Conservation (phyloP, 2,797 vertebrate genomes). For the Momotus momota region DNA sequence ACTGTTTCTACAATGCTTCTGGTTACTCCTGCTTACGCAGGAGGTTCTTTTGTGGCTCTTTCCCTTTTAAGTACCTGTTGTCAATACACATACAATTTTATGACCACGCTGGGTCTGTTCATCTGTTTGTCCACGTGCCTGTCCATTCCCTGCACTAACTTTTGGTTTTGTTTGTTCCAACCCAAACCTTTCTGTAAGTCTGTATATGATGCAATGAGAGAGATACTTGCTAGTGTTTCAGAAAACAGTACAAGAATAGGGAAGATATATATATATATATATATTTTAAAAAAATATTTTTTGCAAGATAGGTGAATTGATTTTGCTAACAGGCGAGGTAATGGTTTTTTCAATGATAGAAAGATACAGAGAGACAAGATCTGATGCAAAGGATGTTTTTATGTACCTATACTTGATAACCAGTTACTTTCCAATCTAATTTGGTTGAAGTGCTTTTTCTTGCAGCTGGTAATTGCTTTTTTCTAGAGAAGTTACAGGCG, state of each 20-base stretch:
- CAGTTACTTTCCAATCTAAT: neutral
- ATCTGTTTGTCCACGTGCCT: neutral
- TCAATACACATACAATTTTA: accelerated
- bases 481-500: neutral
- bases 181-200: neutral
- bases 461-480: neutral
- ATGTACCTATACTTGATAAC: neutral
- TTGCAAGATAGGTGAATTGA: neutral
- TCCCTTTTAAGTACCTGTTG: neutral
- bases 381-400: neutral
- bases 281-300: neutral
- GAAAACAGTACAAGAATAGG: neutral
- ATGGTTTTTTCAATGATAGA: neutral
- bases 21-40: neutral
- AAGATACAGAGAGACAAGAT: neutral
- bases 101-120: neutral
- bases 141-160: neutral
- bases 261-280: no score
- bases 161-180: neutral
- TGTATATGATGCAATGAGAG: neutral
- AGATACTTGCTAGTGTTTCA: neutral
- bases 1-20: neutral
- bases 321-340: neutral
- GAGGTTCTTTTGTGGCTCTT: neutral
- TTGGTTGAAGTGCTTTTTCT: neutral